These are phyloP conservation scores for Halichoeres trimaculatus DNA, from an alignment of 2,113 vertebrate species.

Conservation along the genomic window DNA sequence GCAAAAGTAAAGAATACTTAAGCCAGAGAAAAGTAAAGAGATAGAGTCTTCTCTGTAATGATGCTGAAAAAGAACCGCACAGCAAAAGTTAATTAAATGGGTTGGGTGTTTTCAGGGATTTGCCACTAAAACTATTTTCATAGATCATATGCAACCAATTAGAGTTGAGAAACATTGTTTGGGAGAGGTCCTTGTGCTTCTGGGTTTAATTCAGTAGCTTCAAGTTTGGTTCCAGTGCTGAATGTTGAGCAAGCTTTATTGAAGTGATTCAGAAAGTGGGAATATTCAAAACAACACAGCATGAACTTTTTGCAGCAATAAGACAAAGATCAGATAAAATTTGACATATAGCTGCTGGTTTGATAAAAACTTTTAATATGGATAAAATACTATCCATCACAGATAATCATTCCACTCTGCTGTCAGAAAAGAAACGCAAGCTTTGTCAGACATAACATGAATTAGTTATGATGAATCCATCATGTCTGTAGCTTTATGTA, in stretches of 20 bases:
- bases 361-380: background rate
- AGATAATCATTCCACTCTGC: slow-evolving; percentile 52
- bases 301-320: background rate
- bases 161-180: background rate
- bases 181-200: no score
- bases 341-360: background rate
- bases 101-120: background rate
- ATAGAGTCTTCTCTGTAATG: background rate
- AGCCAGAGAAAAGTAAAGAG: no score
- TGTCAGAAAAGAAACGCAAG: slow-evolving; percentile 45
- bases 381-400: slow-evolving; percentile 5
- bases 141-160: background rate
- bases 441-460: slow-evolving; percentile 33
- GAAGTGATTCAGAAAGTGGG: background rate
- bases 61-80: background rate
- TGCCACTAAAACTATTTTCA: background rate
- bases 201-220: background rate
- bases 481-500: background rate
- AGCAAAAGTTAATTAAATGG: background rate
- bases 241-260: background rate
- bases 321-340: background rate
- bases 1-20: no score
- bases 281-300: slow-evolving; percentile 7
- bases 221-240: background rate
- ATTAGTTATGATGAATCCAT: slow-evolving; percentile 30